phyloP scores from a whole-genome alignment of 2,888 invertebrate genomes.

The Himalopsyche kuldschensis region DNA sequence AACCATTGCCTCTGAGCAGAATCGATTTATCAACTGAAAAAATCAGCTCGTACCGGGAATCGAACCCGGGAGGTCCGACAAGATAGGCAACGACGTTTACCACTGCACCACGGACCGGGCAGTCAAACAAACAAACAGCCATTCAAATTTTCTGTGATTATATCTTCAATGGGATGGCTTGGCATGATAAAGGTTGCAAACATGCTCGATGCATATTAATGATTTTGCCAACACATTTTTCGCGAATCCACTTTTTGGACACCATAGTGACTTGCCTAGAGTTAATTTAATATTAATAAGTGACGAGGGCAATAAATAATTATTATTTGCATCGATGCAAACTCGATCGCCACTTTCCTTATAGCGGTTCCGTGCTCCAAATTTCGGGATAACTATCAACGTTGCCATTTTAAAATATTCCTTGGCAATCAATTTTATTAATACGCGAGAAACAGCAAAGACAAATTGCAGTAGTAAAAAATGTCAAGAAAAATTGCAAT shows the following conservation, averaged over 20 bases:
- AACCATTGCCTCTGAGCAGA: too few species aligned
- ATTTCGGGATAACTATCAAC: neutral
- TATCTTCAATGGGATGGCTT: too few species aligned
- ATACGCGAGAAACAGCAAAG: too few species aligned
- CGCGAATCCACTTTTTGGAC: neutral
- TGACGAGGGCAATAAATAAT: conserved; percentile 32
- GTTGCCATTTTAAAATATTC: neutral
- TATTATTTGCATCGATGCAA: neutral
- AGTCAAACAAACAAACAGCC: too few species aligned
- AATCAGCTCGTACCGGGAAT: too few species aligned
- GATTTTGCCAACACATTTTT: conserved; percentile 24
- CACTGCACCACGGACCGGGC: too few species aligned
- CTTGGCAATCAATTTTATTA: neutral
- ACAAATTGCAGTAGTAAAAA: too few species aligned
- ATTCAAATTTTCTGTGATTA: too few species aligned
- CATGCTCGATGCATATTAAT: neutral
- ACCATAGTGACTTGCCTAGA: conserved; percentile 4
- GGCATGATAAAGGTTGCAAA: neutral
- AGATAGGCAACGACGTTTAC: too few species aligned
- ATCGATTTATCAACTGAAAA: too few species aligned
- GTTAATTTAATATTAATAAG: conserved; percentile 33
- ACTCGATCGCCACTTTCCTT: neutral
- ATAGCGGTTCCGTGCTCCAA: neutral
- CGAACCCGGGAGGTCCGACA: too few species aligned
- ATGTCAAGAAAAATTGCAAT: too few species aligned